Evolutionary conservation across 2,888 invertebrate species (phyloP), one percentile per base, ranked within the genome.

Genomic region (Sclerodermus sp.): DNA sequence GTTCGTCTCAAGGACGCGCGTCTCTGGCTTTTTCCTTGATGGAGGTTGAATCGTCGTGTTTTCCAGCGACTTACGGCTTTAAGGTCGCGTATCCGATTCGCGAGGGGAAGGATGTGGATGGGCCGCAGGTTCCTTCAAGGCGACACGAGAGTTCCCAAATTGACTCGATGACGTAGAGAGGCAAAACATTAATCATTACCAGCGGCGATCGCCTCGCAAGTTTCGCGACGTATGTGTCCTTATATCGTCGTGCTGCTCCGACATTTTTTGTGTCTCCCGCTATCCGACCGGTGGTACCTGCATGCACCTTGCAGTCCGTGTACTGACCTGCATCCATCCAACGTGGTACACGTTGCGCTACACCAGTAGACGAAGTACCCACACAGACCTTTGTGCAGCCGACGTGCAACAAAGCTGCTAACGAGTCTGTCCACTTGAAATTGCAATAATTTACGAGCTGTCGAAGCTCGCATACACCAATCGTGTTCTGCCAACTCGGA

Each of bases 141-240:
- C 58, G 61, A 65, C 60, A 58, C 47, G 47, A 50, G 45, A 36
- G 23, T 48, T 56, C 52, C 55, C 56, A 59, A 55, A 57, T 52
- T 57, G 54, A 53, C 55, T 45, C 41, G 59, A 58, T 62, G 62
- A 62, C 64, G 57, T 53, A 48, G 50, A 34, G 47, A 40, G 51
- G 60, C 53, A 66, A 70, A 71, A 70, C 66, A 62, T 63, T 59
- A 58, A 60, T 66, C 69, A 67, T 68, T 67, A 66, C 62, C 62
- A 61, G 55, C 58, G 55, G 59, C 60, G 53, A 38, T 16, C 38
- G 15, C 38, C 14, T 3, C 34, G 14, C 34, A 12, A 34, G 14
- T 6, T 31, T 3, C 23, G 3, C 23, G 8, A 23, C 23, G 23
- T 8, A n/a, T n/a, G 23, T 23, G 23, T 23, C 23, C 23, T 23